Conservation (phyloP, 2,888 invertebrate species). For the Polydesmus complanatus region DNA sequence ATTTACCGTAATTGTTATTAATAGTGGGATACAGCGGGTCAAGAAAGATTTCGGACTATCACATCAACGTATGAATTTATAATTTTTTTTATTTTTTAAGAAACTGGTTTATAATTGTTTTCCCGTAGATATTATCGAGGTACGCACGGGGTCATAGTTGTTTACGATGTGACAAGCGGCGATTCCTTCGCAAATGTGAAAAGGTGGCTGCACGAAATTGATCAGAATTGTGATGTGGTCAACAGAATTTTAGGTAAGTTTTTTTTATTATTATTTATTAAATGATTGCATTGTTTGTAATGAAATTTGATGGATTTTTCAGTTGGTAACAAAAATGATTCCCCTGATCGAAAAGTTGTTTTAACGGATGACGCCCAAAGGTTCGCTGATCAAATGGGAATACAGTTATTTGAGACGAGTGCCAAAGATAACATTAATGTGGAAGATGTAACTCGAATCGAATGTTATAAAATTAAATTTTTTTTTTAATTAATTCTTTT, state of each 20-base stretch:
- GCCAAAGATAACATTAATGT: slow-evolving; percentile 99
- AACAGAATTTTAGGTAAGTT: slow-evolving; percentile 80
- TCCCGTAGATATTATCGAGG: slow-evolving; percentile 84
- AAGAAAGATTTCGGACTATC: slow-evolving; percentile 93
- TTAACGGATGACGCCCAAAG: slow-evolving; percentile 91
- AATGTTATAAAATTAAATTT: background rate
- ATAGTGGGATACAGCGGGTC: slow-evolving; percentile 98
- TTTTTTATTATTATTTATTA: background rate
- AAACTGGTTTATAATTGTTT: background rate
- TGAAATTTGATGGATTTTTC: slow-evolving; percentile 24
- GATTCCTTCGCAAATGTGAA: slow-evolving; percentile 99
- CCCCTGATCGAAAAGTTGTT: slow-evolving; percentile 87
- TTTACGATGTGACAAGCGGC: slow-evolving; percentile 97
- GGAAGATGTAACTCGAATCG: slow-evolving; percentile 67
- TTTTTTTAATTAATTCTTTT: background rate
- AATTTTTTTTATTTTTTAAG: background rate
- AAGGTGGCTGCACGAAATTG: slow-evolving; percentile 97
- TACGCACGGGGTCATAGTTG: slow-evolving; percentile 98
- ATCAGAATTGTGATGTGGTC: slow-evolving; percentile 98
- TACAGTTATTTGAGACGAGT: slow-evolving; percentile 93
- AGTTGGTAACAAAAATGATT: slow-evolving; percentile 96
- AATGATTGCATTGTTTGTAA: slow-evolving; percentile 20
- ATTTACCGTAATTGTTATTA: too few relatives aligned
- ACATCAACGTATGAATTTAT: slow-evolving; percentile 67
- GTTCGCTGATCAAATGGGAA: slow-evolving; percentile 94